Evolutionary conservation across 2,113 vertebrate species (phyloP), one percentile per base, ranked within the genome.

Genomic region (Diadophis punctatus): DNA sequence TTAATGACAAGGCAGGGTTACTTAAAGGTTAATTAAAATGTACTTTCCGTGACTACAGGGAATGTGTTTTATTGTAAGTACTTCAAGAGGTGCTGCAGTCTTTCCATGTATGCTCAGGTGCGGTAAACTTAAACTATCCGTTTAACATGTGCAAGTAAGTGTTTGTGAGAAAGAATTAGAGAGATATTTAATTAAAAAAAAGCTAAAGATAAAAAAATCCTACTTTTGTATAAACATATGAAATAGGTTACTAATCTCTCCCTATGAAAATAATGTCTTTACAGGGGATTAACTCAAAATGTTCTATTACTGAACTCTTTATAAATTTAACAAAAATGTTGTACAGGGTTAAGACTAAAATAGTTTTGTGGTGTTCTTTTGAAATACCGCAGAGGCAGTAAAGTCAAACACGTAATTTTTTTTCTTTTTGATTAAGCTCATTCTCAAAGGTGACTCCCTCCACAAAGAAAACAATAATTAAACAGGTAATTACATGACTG

Each of bases 1-100:
- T 96, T 96, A 96, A 93, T 49, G 94, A 94, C 90, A 95, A 63
- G 74, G 87, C 9, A 95, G 94, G 93, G 90, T 92, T 94, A 94
- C n/a, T 90, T 90, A 93, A 93, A 96, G 90, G 94, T 96, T 96
- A 97, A 96, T 96, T 95, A 95, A 95, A 85, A 94, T 91, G 30
- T 95, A 85, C 87, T 58, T 95, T 18, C 34, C 93, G 2, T 88
- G 63, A 91, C 90, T 85, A 34, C 56, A 46, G 93, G 55, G 49
- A 95, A 93, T 93, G 56, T 9, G 20, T 3, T 90, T 95, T 91
- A 91, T 93, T 30, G 30, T 87, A 94, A 95, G 55, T 93, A 94
- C 90, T 95, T 95, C 87, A 95, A 88, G 88, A 94, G 25, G 25
- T 87, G 93, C 91, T 74, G 89, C 86, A 60, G 23, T 93, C 95